Evolutionary conservation across 2,888 invertebrate species (phyloP).

Genomic region (Leptothorax acervorum): DNA sequence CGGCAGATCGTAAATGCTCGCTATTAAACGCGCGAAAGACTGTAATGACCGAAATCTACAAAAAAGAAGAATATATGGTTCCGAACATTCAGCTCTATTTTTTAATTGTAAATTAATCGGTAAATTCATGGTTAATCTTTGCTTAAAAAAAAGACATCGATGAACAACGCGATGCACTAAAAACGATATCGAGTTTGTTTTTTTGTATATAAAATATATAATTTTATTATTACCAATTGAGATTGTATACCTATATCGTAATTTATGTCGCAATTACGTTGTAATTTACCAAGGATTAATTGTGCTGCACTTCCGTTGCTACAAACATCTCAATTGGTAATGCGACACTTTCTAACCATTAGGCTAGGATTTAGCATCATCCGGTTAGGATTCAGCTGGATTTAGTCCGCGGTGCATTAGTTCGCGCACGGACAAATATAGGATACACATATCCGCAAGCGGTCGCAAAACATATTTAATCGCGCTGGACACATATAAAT

Average conservation of each 20-base stretch:
- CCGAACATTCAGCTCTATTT: neutral
- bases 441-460: constrained; percentile 40
- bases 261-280: neutral
- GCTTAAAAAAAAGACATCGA: neutral
- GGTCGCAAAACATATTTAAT: constrained; percentile 51
- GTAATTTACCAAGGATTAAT: neutral
- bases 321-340: constrained; percentile 22
- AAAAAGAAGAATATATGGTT: neutral
- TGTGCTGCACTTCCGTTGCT: neutral
- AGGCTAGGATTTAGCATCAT: constrained; percentile 24
- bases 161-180: neutral
- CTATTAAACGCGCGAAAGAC: neutral
- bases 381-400: constrained; percentile 28
- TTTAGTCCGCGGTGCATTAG: constrained; percentile 19
- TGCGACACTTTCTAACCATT: constrained; percentile 19
- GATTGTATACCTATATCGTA: neutral
- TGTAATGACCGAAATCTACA: neutral
- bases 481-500: constrained; percentile 51
- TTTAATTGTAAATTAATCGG: neutral
- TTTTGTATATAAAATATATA: neutral
- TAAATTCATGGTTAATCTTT: neutral
- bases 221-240: neutral
- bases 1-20: neutral
- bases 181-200: neutral
- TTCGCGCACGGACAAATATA: constrained; percentile 42